phyloP scores from a whole-genome alignment of 35 echinoderm and acorn worm species.

The Lytechinus pictus region DNA sequence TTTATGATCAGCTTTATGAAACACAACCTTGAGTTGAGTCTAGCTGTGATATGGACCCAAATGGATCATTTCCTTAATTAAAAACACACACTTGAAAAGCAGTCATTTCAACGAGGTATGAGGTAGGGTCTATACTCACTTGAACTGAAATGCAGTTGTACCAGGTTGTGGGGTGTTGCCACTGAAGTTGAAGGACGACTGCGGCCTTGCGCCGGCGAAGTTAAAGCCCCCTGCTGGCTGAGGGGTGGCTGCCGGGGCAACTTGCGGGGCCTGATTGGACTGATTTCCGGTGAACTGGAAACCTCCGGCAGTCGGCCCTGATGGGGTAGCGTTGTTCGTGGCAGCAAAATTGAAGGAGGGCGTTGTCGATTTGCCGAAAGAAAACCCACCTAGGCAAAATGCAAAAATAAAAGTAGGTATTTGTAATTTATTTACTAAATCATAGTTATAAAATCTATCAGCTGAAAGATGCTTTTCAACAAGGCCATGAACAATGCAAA shows the following conservation, averaged over 20 bases:
- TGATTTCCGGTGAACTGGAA: conserved; percentile 44
- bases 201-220: background rate
- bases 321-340: background rate
- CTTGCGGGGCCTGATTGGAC: conserved; percentile 11
- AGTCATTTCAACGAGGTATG: background rate
- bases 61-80: too few relatives aligned
- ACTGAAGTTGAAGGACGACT: conserved; percentile 27
- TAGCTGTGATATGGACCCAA: too few relatives aligned
- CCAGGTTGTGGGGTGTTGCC: conserved; percentile 23
- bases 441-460: too few relatives aligned
- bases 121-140: background rate
- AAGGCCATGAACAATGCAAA: too few relatives aligned
- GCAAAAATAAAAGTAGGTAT: background rate
- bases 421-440: too few relatives aligned
- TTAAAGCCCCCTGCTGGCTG: conserved; percentile 31
- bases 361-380: background rate
- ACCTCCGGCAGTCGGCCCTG: background rate
- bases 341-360: conserved; percentile 13
- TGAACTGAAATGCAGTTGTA: background rate
- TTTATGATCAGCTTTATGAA: too few relatives aligned
- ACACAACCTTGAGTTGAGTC: too few relatives aligned
- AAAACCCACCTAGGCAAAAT: background rate
- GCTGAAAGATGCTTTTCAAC: too few relatives aligned
- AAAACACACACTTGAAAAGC: too few relatives aligned
- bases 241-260: background rate